Base-by-base conservation (phyloP, 2,113 vertebrate genomes). In the Thomomys bottae region DNA sequence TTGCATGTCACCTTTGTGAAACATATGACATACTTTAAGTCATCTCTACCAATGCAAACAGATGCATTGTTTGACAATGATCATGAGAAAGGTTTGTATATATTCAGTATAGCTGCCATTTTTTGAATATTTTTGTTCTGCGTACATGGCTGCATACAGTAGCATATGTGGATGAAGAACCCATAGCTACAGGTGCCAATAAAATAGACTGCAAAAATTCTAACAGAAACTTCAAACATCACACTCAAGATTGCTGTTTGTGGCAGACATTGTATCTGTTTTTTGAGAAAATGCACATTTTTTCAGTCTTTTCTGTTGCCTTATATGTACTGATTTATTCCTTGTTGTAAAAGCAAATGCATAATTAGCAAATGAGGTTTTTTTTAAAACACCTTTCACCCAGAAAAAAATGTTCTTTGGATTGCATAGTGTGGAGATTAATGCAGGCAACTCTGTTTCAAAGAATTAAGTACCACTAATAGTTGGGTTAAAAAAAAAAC, bases 371-470 rank as follows among this genome's bases (percentile, higher is more conserved):
- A 75, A 10, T 17, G 45, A 23, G 6, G 23, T 82, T 63, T 86
- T 87, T 63, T 9, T 26, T 83, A 84, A 57, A 89, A 54, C n/a
- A 79, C 80, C 26, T 84, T 84, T 79, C 87, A 87, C 67, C 57
- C 0, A 10, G 26, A 75, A 84, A 67, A 86, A 59, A 5, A 3
- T 75, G 49, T 63, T 84, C 34, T 70, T 75, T 26, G 17, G 73
- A 26, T 54, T 34, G n/a, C 64, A 63, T 42, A 68, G 3, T 73
- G 30, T 87, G 36, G 67, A 8, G 40, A 38, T 4, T 64, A 5
- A 34, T 45, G 14, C 40, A 2, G n/a, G 6, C 32, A 54, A 71
- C 45, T 72, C 34, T 30, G 23, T 78, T 91, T 76, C 68, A 23
- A 77, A 93, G 17, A 91, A 40, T 54, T 78, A 54, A 72, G 28